Base-by-base conservation (phyloP, 92 coral and sea anemone genomes). In the Zoanthus solanderi region DNA sequence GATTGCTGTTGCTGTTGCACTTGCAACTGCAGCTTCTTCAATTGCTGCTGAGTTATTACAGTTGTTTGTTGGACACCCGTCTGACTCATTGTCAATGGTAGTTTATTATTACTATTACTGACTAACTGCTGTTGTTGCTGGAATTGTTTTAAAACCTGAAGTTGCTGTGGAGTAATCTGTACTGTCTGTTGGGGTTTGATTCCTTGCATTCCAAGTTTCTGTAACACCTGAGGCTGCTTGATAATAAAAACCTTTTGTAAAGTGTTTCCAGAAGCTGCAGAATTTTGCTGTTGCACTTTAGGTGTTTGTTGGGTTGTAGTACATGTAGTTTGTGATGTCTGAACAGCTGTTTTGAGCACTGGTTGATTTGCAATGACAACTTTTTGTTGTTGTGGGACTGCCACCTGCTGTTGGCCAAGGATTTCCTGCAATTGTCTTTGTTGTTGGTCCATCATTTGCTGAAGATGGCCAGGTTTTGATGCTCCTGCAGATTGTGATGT, bases 221-320 rank as follows among this genome's bases (percentile, higher is more conserved):
- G 98, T 45, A 91, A 78, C 9, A 95, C 71, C 68, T 92, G 95
- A 30, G 99, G 95, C 67, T 97, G 98, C 81, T 95, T 96, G 57
- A 97, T 96, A 68, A 97, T 97, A 68, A 97, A 88, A 7, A 97
- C 99, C 84, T 95, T 97, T 75, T 97, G 99, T 28, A 92, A 92
- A 16, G 93, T 93, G 17, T 91, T 83, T 63, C 56, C 56, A 11
- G 56, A 2, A 30, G 79, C 79, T 10, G 83, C 89, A 23, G 84
- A 72, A 73, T 92, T 93, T 23, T 89, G 94, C 31, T 91, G 96
- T 37, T 91, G 94, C 31, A 74, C 91, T 57, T 92, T 93, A 5
- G 90, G 15, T 37, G 94, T 74, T 8, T 90, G 80, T 32, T 87
- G 53, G 11, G 95, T 75, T 30, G 91, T 52, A 44, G 87, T 37